Conservation (phyloP, 2,797 vertebrate species). For the Karalla daura region DNA sequence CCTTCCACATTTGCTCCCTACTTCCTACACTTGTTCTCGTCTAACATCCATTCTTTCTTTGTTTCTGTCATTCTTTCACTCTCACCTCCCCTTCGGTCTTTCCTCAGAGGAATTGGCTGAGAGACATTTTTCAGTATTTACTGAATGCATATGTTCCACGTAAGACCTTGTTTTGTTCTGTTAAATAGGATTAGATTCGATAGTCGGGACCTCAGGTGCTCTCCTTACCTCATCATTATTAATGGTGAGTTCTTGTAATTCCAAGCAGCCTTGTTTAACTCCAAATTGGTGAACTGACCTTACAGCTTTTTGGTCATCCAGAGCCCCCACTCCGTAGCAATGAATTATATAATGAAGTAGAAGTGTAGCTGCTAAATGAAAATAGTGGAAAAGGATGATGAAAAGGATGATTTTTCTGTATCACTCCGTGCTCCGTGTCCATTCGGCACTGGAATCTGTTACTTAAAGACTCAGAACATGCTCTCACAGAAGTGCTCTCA, state of each 20-base stretch:
- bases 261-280: neutral
- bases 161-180: too few relatives aligned
- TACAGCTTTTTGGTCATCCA: neutral
- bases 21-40: neutral
- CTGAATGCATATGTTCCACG: neutral
- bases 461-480: too few relatives aligned
- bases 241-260: neutral
- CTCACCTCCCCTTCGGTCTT: too few relatives aligned
- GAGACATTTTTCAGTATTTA: neutral
- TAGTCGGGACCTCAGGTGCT: neutral
- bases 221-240: neutral
- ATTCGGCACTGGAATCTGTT: too few relatives aligned
- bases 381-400: neutral
- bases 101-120: neutral
- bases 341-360: neutral
- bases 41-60: neutral
- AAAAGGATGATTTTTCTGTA: neutral
- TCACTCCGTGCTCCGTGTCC: too few relatives aligned
- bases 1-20: neutral
- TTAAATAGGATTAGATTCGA: too few relatives aligned
- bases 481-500: too few relatives aligned
- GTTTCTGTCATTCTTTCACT: too few relatives aligned
- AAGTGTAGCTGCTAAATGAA: neutral
- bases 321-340: neutral
- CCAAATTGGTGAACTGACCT: neutral